These are phyloP conservation scores for Galbula dea DNA, from an alignment of 2,113 vertebrate genomes.

Conservation along the genomic window DNA sequence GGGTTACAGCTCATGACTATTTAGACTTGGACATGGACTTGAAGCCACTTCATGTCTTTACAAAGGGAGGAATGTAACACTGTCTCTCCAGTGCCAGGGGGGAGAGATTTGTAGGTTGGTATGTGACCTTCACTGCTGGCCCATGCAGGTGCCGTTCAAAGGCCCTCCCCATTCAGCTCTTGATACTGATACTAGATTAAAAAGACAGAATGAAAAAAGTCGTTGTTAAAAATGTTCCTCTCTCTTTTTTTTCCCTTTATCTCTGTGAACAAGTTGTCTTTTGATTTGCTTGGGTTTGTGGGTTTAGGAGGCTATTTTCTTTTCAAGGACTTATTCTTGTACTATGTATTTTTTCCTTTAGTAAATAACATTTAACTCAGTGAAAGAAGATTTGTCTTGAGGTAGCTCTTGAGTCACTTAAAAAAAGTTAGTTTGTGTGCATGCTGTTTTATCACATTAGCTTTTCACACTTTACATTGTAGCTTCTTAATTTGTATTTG, in stretches of 20 bases:
- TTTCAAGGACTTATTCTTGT: slow-evolving; percentile 72
- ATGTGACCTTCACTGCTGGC: slow-evolving; percentile 69
- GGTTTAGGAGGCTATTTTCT: slow-evolving; percentile 64
- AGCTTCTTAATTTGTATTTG: neutral
- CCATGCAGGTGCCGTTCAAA: slow-evolving; percentile 69
- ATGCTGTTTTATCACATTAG: neutral
- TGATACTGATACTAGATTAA: slow-evolving; percentile 66
- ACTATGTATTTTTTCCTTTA: slow-evolving; percentile 60
- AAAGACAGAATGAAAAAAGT: slow-evolving; percentile 63
- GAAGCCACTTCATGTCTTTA: slow-evolving; percentile 56
- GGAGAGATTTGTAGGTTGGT: slow-evolving; percentile 60
- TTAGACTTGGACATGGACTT: slow-evolving; percentile 67
- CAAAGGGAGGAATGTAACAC: slow-evolving; percentile 73
- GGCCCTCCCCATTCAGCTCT: slow-evolving; percentile 57
- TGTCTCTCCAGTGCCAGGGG: slow-evolving; percentile 53
- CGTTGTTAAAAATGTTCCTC: slow-evolving; percentile 57
- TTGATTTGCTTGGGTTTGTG: slow-evolving; percentile 74
- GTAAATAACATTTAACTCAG: slow-evolving; percentile 10
- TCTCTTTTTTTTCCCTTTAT: slow-evolving; percentile 52
- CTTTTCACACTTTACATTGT: neutral
- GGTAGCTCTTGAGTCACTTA: neutral
- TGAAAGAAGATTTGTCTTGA: slow-evolving; percentile 31
- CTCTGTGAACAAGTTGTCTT: slow-evolving; percentile 72
- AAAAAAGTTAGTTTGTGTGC: neutral
- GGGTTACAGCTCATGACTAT: slow-evolving; percentile 61